Evolutionary conservation across 2,113 vertebrate species (phyloP).

Genomic region (Hippocampus zosterae): DNA sequence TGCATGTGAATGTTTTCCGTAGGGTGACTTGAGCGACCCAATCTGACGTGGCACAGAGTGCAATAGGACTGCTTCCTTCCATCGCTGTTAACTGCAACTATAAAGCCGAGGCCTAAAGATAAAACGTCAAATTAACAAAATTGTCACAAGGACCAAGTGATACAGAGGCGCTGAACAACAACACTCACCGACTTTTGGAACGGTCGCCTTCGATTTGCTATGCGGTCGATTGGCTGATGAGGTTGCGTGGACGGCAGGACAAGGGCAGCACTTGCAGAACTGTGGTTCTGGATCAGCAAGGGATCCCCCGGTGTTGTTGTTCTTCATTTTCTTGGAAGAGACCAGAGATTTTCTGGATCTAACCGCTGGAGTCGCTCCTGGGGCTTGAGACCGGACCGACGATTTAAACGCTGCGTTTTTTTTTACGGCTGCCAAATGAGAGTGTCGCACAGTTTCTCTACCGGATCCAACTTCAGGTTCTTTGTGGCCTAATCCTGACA

Average conservation of each 20-base stretch:
- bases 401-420: neutral
- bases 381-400: neutral
- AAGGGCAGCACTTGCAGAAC: neutral
- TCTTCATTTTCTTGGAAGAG: neutral
- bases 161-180: neutral
- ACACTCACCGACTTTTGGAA: conserved; percentile 39
- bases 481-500: neutral
- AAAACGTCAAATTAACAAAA: neutral
- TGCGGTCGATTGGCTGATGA: neutral
- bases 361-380: neutral
- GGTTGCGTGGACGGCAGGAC: neutral
- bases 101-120: conserved; percentile 26
- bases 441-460: neutral
- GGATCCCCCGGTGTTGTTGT: neutral
- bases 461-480: neutral
- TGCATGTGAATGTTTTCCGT: conserved; percentile 1
- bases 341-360: neutral
- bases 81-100: conserved; percentile 27
- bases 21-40: conserved; percentile 21
- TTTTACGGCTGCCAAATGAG: neutral
- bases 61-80: conserved; percentile 47
- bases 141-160: neutral
- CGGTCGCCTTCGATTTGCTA: neutral
- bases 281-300: neutral
- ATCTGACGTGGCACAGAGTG: conserved; percentile 38